Evolutionary conservation across 2,888 invertebrate genomes (phyloP).

Genomic region (Balanococcus diminutus): DNA sequence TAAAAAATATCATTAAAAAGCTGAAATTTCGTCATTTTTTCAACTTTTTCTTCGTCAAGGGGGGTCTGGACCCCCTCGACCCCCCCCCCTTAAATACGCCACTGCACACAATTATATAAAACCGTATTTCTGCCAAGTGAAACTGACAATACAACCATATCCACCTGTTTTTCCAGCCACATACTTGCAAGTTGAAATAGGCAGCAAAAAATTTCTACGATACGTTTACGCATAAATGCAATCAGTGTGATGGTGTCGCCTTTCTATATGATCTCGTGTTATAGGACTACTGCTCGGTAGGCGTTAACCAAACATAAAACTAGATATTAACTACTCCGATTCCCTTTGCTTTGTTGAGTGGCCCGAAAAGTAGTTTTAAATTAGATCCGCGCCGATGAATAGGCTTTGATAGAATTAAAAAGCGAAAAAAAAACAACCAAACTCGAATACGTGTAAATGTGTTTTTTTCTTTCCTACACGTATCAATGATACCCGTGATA

Average conservation of each 20-base stretch:
- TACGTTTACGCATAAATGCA: neutral
- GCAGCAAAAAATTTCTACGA: too few species aligned
- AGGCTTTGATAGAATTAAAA: slow-evolving; percentile 3
- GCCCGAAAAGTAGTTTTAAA: slow-evolving; percentile 14
- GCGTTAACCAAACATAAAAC: slow-evolving; percentile 16
- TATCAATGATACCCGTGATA: neutral
- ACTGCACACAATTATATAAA: too few species aligned
- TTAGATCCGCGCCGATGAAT: slow-evolving; percentile 23
- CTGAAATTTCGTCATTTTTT: too few species aligned
- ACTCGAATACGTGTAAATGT: neutral
- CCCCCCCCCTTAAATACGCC: too few species aligned
- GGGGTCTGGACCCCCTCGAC: too few species aligned
- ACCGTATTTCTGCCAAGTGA: too few species aligned
- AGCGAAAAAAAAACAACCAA: neutral
- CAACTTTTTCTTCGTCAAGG: too few species aligned
- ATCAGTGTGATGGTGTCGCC: neutral
- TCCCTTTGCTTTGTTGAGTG: slow-evolving; percentile 1
- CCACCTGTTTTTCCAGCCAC: too few species aligned
- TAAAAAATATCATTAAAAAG: too few species aligned
- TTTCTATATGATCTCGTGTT: neutral
- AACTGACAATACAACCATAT: too few species aligned
- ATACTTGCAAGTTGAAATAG: too few species aligned
- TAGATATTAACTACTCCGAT: slow-evolving; percentile 25
- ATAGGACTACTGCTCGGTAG: neutral
- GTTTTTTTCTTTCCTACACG: neutral